Evolutionary conservation across 2,888 invertebrate genomes (phyloP), one percentile per base, ranked within the genome.

Genomic region (Rhamphomyia laevipes): DNA sequence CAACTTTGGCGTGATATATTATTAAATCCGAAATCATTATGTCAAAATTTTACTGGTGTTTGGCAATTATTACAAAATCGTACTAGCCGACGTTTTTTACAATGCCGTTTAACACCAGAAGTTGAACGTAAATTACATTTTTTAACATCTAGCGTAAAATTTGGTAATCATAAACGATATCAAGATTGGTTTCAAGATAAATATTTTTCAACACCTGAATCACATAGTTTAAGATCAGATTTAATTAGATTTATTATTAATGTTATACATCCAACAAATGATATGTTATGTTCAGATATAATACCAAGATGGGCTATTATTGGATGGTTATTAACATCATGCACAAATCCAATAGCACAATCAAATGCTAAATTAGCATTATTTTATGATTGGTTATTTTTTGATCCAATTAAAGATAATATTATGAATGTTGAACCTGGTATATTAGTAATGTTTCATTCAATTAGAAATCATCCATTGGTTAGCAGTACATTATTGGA

Each of bases 341-440:
- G 81, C 63, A 81, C 81, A 43, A 78, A 78, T 55, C 76, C 77
- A 53, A 77, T 80, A 45, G 79, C 80, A 41, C 75, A 78, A 46
- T 76, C 80, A n/a, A 80, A 80, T 71, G 78, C 80, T 23, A 82
- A 82, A 61, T 61, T 82, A 48, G 77, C 81, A 4, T 66, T 83
- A 15, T 82, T 83, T 62, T 81, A 78, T 61, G 83, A 84, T 65
- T 83, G 82, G 82, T 67, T 82, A n/a, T 78, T 81, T 58, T 83
- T 77, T 63, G 81, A 82, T 62, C 74, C 79, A 3, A 72, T 73
- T 41, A 77, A 76, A 60, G 81, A 82, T 63, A 81, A 78, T 62
- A 82, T 82, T 46, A 82, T 82, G 82, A 81, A 82, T 62, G 78
- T 82, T 55, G 81, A 82, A 62, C 82, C 82, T 2, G 81, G 79